Evolutionary conservation across 2,113 vertebrate species (phyloP).

Genomic region (Corythornis cristatus): DNA sequence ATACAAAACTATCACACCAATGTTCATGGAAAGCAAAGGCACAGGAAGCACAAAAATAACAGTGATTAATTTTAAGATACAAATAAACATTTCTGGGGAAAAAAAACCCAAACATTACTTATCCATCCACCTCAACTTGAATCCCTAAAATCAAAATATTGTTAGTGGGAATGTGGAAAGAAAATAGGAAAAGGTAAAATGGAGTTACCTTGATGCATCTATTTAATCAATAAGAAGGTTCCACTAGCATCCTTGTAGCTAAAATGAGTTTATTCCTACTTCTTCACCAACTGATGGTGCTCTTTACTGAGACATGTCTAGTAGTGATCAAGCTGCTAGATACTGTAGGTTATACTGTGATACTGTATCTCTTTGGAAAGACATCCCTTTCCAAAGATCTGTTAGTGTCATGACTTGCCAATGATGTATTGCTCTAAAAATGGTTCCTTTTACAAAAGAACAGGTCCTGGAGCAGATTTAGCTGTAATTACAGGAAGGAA

Average conservation of each 20-base stretch:
- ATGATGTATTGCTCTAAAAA: slow-evolving; percentile 74
- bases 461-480: slow-evolving; percentile 72
- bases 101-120: background rate
- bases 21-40: background rate
- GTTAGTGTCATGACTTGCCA: slow-evolving; percentile 66
- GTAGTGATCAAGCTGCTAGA: background rate
- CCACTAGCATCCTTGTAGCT: background rate
- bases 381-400: slow-evolving; percentile 34
- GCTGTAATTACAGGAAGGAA: slow-evolving; percentile 72
- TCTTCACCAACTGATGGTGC: slow-evolving; percentile 50
- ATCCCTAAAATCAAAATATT: background rate
- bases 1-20: background rate
- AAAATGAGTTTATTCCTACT: background rate
- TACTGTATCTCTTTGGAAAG: background rate
- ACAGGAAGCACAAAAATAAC: background rate
- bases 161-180: background rate
- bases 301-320: background rate
- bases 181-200: background rate
- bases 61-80: background rate
- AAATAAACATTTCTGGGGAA: background rate
- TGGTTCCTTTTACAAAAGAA: slow-evolving; percentile 65
- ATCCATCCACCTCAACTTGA: background rate
- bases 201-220: background rate
- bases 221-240: background rate
- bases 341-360: background rate